Evolutionary conservation across 2,888 invertebrate species (phyloP).

Genomic region (Apocheima hispidaria): DNA sequence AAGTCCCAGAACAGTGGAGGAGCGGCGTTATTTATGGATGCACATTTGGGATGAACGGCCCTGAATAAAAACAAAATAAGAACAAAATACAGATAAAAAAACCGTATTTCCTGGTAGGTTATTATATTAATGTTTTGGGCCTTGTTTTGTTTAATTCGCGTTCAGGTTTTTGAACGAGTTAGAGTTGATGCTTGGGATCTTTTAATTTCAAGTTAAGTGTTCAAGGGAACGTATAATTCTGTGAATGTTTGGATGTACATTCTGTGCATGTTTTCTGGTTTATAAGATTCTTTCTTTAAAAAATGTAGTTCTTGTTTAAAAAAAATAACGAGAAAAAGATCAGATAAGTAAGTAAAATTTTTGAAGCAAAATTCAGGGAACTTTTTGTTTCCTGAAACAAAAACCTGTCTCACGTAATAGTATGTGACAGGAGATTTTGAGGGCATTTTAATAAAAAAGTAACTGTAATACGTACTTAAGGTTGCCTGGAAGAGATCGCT

Average conservation of each 20-base stretch:
- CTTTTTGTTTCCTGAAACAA: no score
- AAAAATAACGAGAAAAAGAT: no score
- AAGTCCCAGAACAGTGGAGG: constrained; percentile 76
- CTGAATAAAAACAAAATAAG: constrained; percentile 70
- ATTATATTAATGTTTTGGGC: constrained; percentile 62
- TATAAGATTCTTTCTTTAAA: no score
- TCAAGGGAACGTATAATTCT: not conserved
- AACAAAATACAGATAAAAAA: constrained; percentile 22
- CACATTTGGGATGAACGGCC: constrained; percentile 83
- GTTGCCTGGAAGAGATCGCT: no score
- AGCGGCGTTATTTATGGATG: constrained; percentile 82
- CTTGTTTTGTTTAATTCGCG: constrained; percentile 43
- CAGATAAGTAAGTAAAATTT: no score
- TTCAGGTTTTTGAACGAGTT: constrained; percentile 25
- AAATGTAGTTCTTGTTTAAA: no score
- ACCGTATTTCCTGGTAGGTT: constrained; percentile 69
- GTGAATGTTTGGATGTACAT: not conserved
- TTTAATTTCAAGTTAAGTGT: not conserved
- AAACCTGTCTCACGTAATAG: no score
- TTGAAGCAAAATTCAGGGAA: no score
- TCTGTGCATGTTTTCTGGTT: not conserved
- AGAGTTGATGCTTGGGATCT: not conserved
- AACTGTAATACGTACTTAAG: no score
- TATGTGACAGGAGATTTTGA: no score
- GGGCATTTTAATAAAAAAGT: no score